Conservation (phyloP, 2,888 invertebrate genomes). For the Eristalis pertinax region DNA sequence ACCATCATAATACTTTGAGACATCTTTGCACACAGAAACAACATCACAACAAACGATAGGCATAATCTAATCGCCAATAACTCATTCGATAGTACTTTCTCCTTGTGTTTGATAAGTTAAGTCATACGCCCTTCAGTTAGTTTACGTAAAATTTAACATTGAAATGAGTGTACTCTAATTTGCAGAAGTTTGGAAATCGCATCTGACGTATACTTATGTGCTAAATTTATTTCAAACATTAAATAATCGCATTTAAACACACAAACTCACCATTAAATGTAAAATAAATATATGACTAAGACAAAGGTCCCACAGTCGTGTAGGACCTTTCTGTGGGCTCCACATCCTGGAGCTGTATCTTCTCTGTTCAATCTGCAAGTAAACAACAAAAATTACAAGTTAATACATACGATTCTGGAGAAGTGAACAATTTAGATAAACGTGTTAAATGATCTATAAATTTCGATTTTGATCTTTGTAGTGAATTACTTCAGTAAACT, state of each 20-base stretch:
- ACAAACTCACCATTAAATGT: constrained; percentile 81
- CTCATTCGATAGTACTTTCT: too few relatives aligned
- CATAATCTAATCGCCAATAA: too few relatives aligned
- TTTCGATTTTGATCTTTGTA: background rate
- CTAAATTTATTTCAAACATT: background rate
- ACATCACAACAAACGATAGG: too few relatives aligned
- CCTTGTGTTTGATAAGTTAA: too few relatives aligned
- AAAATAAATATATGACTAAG: constrained; percentile 80
- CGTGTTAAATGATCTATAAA: background rate
- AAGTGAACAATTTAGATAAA: background rate
- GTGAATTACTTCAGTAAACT: background rate
- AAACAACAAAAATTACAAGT: constrained; percentile 46
- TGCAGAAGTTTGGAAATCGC: too few relatives aligned
- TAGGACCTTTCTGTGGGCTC: constrained; percentile 82
- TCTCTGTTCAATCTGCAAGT: constrained; percentile 78
- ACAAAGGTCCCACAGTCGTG: constrained; percentile 82
- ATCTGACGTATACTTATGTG: too few relatives aligned
- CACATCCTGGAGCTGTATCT: constrained; percentile 81
- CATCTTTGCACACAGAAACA: too few relatives aligned
- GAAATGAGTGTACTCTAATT: too few relatives aligned
- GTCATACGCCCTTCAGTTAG: too few relatives aligned
- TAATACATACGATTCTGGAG: background rate
- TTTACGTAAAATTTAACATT: too few relatives aligned
- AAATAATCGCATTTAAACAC: background rate
- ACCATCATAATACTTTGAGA: too few relatives aligned